Evolutionary conservation across 1,140 invertebrate species (phyloP).

Genomic region (Caenorhabditis tropicalis): DNA sequence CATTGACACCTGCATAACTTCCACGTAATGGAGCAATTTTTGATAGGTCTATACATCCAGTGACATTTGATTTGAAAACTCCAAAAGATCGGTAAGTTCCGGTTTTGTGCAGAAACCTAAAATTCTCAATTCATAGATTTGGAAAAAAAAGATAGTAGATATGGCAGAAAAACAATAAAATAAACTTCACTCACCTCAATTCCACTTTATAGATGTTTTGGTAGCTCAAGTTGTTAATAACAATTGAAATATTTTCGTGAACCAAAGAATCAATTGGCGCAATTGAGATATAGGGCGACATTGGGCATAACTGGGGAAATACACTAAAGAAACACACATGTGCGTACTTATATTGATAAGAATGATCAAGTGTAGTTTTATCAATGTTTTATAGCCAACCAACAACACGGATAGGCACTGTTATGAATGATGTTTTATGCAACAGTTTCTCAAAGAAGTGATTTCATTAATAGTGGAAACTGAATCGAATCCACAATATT

Average conservation of each 20-base stretch:
- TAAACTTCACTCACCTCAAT: neutral
- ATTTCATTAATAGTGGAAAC: too few relatives aligned
- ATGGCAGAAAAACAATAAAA: neutral
- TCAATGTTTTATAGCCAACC: neutral
- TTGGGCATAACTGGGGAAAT: neutral
- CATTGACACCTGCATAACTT: constrained; percentile 36
- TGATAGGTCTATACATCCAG: constrained; percentile 25
- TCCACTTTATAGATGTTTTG: neutral
- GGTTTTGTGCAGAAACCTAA: constrained; percentile 30
- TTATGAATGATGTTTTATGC: too few relatives aligned
- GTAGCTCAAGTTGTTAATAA: neutral
- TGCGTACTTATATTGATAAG: neutral
- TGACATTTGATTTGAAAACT: constrained; percentile 20
- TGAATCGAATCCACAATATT: too few relatives aligned
- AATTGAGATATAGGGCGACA: neutral
- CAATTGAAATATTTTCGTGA: neutral
- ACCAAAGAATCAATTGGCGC: neutral
- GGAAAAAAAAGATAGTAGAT: neutral
- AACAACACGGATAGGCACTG: too few relatives aligned
- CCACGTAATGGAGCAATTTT: constrained; percentile 34
- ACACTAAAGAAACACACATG: neutral
- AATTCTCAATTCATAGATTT: too few relatives aligned
- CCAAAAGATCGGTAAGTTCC: constrained; percentile 38
- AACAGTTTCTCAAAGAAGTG: too few relatives aligned
- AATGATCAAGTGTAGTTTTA: neutral